These are phyloP conservation scores for Tangara arthus DNA, from an alignment of 2,797 vertebrate genomes.

Conservation along the genomic window DNA sequence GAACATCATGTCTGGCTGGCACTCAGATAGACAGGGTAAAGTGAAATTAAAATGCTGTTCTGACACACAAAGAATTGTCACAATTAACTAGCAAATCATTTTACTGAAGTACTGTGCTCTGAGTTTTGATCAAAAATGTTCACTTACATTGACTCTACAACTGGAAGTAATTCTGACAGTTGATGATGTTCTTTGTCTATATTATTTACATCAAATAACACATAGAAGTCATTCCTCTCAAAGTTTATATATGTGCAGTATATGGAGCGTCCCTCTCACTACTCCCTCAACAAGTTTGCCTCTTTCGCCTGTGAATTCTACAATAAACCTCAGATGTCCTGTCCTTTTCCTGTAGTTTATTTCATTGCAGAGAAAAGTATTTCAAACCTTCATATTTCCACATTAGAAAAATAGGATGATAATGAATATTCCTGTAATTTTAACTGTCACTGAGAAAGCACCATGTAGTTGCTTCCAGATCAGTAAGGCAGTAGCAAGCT, in stretches of 20 bases:
- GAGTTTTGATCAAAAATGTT: background rate
- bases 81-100: background rate
- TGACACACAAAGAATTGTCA: background rate
- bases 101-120: background rate
- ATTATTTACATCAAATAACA: background rate
- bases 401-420: background rate
- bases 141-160: background rate
- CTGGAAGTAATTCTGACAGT: background rate
- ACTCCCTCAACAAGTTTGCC: background rate
- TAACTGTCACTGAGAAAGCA: background rate
- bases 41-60: background rate
- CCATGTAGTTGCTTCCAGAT: background rate
- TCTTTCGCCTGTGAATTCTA: background rate
- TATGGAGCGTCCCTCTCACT: background rate
- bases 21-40: background rate
- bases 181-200: background rate
- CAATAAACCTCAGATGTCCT: background rate
- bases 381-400: background rate
- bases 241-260: background rate
- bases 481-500: background rate
- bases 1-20: background rate
- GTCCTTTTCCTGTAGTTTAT: background rate
- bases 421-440: background rate
- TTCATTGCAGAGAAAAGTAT: background rate
- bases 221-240: background rate